phyloP scores from a whole-genome alignment of 1,140 invertebrate genomes.

The Drosophila eugracilis region DNA sequence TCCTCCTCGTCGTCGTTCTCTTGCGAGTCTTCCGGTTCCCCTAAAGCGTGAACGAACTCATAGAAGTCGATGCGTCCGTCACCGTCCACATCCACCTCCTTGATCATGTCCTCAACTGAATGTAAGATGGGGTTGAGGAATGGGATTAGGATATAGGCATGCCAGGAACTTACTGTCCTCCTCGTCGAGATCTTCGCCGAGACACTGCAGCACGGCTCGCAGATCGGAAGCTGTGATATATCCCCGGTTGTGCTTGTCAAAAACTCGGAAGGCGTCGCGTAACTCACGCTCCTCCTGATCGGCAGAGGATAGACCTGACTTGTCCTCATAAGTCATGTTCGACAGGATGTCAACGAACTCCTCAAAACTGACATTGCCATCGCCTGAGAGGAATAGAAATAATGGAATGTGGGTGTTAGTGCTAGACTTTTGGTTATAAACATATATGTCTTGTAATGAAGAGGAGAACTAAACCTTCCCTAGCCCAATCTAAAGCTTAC shows the following conservation, averaged over 20 bases:
- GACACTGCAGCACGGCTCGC: slow-evolving; percentile 92
- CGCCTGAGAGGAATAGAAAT: slow-evolving; percentile 86
- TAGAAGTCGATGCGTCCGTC: slow-evolving; percentile 95
- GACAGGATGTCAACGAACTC: slow-evolving; percentile 96
- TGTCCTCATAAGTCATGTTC: slow-evolving; percentile 88
- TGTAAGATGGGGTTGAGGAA: slow-evolving; percentile 45
- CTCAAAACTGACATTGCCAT: slow-evolving; percentile 96
- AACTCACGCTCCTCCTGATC: slow-evolving; percentile 94
- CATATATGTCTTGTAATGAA: too few species aligned
- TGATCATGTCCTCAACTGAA: slow-evolving; percentile 96
- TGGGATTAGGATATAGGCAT: neutral
- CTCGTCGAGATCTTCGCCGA: slow-evolving; percentile 93
- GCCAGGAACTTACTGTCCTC: slow-evolving; percentile 90
- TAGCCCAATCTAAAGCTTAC: slow-evolving; percentile 70
- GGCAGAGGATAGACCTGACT: slow-evolving; percentile 86
- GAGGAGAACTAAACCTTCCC: neutral
- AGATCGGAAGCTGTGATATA: slow-evolving; percentile 94
- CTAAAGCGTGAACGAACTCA: slow-evolving; percentile 93
- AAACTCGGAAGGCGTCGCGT: slow-evolving; percentile 94
- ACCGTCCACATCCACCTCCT: slow-evolving; percentile 95
- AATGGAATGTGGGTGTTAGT: too few species aligned
- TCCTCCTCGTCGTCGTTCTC: slow-evolving; percentile 92
- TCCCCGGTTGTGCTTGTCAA: slow-evolving; percentile 94
- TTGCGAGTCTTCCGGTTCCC: slow-evolving; percentile 92
- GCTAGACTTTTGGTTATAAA: too few species aligned